Base-by-base conservation (phyloP, 2,113 vertebrate species). In the Piaya cayana region DNA sequence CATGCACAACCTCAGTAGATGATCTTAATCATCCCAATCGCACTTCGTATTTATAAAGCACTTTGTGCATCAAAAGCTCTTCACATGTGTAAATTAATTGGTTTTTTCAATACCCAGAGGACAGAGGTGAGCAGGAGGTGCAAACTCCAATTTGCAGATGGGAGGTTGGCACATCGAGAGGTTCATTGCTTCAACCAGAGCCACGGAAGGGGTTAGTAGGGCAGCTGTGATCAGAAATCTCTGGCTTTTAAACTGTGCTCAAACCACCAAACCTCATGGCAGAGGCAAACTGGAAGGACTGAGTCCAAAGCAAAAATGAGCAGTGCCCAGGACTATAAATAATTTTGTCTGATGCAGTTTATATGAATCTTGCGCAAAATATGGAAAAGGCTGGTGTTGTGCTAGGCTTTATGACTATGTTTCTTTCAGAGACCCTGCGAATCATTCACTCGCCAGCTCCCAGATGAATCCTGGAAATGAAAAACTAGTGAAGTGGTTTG, bases 311-410 rank as follows among this genome's bases (percentile, higher is more conserved):
- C 80, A 91, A 79, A 93, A 91, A 50, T 1, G 3, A 93, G 32
- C 62, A 59, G 49, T 62, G 84, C 62, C 86, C 86, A 92, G 65
- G 67, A 82, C 86, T 92, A 85, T 85, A 95, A 93, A 95, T 82
- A 96, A 67, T 72, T 93, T 95, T 0, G 1, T 56, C 62, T 85
- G 89, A 84, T 5, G 3, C 4, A 5, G 74, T 36, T 93, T 85
- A 82, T 94, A 39, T 36, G 72, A 81, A 83, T 39, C 64, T 77
- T 74, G 30, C 74, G 47, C n/a, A 58, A 91, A 92, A 59, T 1
- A 4, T 58, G 52, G 69, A 87, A 82, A 82, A 89, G 39, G 27
- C 53, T 82, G 69, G 19, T 82, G 72, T 34, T 6, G 4, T 69
- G 50, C 77, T 65, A 49, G 64, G 36, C 25, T 82, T 82, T 90